A percentile compares a stretch with the other conserved stretches of the same genome.
These are phyloP conservation scores for Lypha dubia DNA, from an alignment of 2,888 invertebrate species.

Conservation along the genomic window DNA sequence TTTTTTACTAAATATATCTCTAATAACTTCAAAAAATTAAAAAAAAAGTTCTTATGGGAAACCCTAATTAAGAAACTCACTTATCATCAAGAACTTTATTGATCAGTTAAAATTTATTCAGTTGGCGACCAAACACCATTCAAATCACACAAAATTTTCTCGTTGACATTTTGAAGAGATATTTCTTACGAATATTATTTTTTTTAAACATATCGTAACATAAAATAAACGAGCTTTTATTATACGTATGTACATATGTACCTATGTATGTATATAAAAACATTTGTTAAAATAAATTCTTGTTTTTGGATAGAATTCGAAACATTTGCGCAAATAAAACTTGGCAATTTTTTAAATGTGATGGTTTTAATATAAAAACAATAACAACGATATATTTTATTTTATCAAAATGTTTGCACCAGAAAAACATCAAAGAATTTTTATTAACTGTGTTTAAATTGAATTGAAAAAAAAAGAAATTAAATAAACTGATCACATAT, in stretches of 20 bases:
- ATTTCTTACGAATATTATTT: background rate
- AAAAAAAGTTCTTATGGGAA: background rate
- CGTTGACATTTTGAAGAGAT: background rate
- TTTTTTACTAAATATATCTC: background rate
- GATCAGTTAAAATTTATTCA: constrained; percentile 47
- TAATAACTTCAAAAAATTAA: no score
- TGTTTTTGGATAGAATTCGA: constrained; percentile 4
- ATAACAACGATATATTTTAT: background rate
- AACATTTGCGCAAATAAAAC: constrained; percentile 45
- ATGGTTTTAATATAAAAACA: no score
- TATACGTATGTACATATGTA: no score
- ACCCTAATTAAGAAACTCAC: background rate
- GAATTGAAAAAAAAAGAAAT: constrained; percentile 9
- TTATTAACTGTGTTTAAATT: background rate
- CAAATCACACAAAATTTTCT: background rate
- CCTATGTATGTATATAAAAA: no score
- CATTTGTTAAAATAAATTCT: background rate
- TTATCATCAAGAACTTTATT: background rate
- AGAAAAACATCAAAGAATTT: background rate
- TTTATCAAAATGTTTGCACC: background rate
- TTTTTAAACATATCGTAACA: constrained; percentile 13
- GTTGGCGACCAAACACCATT: constrained; percentile 26
- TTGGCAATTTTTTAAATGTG: background rate
- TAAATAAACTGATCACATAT: no score
- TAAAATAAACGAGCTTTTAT: constrained; percentile 20